Base-by-base conservation (phyloP, 1,140 invertebrate genomes). In the Goniozus legneri region DNA sequence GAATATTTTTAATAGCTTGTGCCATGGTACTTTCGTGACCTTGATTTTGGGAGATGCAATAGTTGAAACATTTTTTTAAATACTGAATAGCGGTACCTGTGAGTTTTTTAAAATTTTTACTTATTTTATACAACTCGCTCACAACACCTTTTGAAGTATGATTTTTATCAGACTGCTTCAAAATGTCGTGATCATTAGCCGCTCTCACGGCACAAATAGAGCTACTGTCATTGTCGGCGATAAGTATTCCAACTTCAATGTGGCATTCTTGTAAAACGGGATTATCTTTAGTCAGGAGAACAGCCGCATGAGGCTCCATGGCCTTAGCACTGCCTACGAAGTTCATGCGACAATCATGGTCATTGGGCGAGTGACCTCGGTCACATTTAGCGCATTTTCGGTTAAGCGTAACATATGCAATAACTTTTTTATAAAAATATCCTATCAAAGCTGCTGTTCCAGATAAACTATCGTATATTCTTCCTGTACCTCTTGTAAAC, bases 391-490 rank as follows among this genome's bases (percentile, higher is more conserved):
- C 37, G 32, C 50, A 59, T 46, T 59, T 53, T 8, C 53, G 21
- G 18, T 59, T 59, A 12, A 42, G 12, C 12, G 46, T 49, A 6
- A 30, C n/a, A n/a, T n/a, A n/a, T n/a, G n/a, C n/a, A n/a, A n/a
- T n/a, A n/a, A n/a, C n/a, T n/a, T n/a, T n/a, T 24, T 56, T 54
- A 8, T 46, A 40, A 34, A 54, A 50, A 16, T 34, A 39, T 15
- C 58, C 54, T 22, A 60, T 54, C n/a, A 54, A 33, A 19, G 54
- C 43, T 31, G 47, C 48, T 13, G 49, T 45, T 2, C 54, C 57
- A 16, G 44, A 52, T 3, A 57, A 33, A 44, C 51, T 56, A 34
- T 60, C 54, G 15, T 52, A 60, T n/a, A n/a, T n/a, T n/a, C n/a
- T n/a, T n/a, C n/a, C n/a, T n/a, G n/a, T n/a, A n/a, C n/a, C n/a